phyloP scores from a whole-genome alignment of 2,888 invertebrate species.

The Dione vanillae region DNA sequence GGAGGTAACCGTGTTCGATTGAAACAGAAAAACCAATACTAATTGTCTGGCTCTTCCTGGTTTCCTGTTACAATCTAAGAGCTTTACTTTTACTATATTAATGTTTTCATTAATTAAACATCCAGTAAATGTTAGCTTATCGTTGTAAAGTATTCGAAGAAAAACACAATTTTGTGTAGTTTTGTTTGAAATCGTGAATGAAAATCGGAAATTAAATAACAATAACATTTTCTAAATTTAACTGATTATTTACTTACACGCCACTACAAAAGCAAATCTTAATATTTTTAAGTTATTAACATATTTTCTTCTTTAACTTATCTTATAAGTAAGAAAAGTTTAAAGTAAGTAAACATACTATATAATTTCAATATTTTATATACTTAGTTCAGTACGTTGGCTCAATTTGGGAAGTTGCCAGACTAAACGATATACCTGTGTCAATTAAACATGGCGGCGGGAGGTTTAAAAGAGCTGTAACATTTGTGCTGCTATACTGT shows the following conservation, averaged over 20 bases:
- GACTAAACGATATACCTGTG: constrained; percentile 37
- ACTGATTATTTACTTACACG: background rate
- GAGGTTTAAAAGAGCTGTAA: constrained; percentile 22
- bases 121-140: background rate
- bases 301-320: background rate
- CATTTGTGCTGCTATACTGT: constrained; percentile 3
- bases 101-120: background rate
- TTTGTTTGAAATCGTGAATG: background rate
- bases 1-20: constrained; percentile 42
- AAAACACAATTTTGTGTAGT: background rate
- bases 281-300: background rate
- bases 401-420: constrained; percentile 41
- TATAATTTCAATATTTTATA: background rate
- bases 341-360: background rate
- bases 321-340: background rate
- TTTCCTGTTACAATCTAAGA: constrained; percentile 8
- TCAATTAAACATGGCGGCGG: constrained; percentile 36
- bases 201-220: too few relatives aligned
- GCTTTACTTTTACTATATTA: background rate
- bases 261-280: background rate
- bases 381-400: constrained; percentile 25
- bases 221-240: too few relatives aligned
- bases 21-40: constrained; percentile 40
- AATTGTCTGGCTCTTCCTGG: constrained; percentile 31
- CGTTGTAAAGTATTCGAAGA: background rate